Base-by-base conservation (phyloP, 37 sponge, comb jelly and placozoan species). In the Ephydatia muelleri region DNA sequence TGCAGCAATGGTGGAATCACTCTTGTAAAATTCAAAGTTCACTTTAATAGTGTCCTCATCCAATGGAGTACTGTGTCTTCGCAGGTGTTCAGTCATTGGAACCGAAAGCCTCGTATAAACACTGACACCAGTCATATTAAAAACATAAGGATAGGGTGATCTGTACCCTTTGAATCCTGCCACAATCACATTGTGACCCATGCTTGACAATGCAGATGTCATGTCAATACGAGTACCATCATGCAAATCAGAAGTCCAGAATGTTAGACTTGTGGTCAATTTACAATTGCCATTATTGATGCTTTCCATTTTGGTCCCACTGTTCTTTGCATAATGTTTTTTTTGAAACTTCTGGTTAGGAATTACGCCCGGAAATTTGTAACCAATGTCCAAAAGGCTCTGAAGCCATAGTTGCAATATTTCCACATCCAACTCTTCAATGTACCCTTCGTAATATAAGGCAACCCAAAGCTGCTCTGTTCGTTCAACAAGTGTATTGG, bases 221-320 rank as follows among this genome's bases (percentile, higher is more conserved):
- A 81, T 47, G 34, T 87, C 87, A 33, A 81, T 75, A 6, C 87
- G 81, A 37, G 43, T 40, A 13, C 87, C 87, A 39, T 80, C 75
- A 65, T 87, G 81, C 19, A 72, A n/a, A 29, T 87, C 87, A 2
- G 87, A 64, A 3, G 68, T 87, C 82, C 80, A 80, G 65, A 87
- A 87, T 30, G 82, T 87, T 0, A 87, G 65, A 27, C 23, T 72
- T 48, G 33, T 79, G 38, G 14, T 34, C 72, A 26, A 48, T 29
- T 28, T 11, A 1, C 57, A n/a, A n/a, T 57, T 57, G 57, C 6
- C 57, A 14, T 14, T 21, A 14, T 4, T 11, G 19, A 1, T 14
- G 57, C 57, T n/a, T n/a, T 21, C 16, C 19, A 21, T 21, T 57
- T 57, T 14, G 57, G 1, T 14, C n/a, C n/a, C n/a, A n/a, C n/a